Conservation (phyloP, 2,113 vertebrate species). For the Anarhynchus alexandrinus region DNA sequence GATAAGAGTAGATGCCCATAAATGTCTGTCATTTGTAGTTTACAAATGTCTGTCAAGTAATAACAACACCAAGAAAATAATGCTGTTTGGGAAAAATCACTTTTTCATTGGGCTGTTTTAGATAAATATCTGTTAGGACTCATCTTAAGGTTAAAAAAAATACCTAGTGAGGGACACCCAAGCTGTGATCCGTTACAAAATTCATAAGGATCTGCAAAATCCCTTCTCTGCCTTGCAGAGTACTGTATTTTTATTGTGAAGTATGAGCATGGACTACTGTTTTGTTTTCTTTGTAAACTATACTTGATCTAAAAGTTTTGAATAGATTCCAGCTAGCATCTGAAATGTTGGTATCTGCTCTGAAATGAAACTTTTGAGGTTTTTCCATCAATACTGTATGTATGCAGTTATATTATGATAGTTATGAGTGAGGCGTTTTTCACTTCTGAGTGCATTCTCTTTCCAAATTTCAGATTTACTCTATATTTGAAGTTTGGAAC, state of each 20-base stretch:
- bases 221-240: background rate
- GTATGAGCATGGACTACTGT: background rate
- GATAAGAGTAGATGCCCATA: background rate
- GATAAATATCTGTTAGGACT: background rate
- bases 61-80: background rate
- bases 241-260: background rate
- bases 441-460: background rate
- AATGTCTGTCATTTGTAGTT: background rate
- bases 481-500: constrained; percentile 15
- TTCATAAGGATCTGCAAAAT: background rate
- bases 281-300: background rate
- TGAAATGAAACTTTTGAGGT: background rate
- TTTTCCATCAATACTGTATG: background rate
- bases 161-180: background rate
- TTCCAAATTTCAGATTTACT: background rate
- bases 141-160: background rate
- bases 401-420: background rate
- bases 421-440: background rate
- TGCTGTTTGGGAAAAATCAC: background rate
- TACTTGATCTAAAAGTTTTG: background rate
- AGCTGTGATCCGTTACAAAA: background rate
- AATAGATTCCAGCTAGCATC: background rate
- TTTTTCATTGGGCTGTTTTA: background rate
- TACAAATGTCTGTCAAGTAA: background rate
- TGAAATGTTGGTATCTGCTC: background rate